phyloP scores from a whole-genome alignment of 2,888 invertebrate genomes.

The Scaptomyza parva region DNA sequence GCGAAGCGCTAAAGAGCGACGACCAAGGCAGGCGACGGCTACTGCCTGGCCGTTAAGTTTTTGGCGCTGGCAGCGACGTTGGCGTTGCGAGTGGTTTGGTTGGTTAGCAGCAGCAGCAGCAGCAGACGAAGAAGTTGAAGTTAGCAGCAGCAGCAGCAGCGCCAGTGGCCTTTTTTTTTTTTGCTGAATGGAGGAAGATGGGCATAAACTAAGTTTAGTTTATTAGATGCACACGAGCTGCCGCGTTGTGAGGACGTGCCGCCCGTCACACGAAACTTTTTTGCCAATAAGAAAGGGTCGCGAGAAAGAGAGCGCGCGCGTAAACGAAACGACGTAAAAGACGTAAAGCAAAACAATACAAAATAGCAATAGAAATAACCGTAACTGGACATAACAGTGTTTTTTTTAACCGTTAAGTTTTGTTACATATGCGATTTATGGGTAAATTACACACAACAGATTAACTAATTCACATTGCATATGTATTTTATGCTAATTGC shows the following conservation, averaged over 20 bases:
- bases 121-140: conserved; percentile 10
- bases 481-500: not conserved
- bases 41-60: conserved; percentile 28
- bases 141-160: conserved; percentile 28
- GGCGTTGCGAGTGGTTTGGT: conserved; percentile 62
- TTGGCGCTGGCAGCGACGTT: conserved; percentile 42
- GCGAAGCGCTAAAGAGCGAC: conserved; percentile 21
- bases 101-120: conserved; percentile 36
- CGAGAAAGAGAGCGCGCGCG: conserved; percentile 36
- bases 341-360: not conserved
- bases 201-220: conserved; percentile 83
- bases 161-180: conserved; percentile 36
- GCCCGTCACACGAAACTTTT: conserved; percentile 55
- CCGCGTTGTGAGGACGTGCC: conserved; percentile 85
- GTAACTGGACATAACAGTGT: not conserved
- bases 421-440: too few species aligned
- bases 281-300: conserved; percentile 9
- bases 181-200: conserved; percentile 71
- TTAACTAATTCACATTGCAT: not conserved
- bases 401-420: not conserved
- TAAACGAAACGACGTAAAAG: conserved; percentile 2
- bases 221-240: conserved; percentile 85
- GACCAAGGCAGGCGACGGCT: conserved; percentile 31
- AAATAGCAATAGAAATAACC: not conserved
- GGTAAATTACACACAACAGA: not conserved